These are phyloP conservation scores for Vireo griseus DNA, from an alignment of 2,797 vertebrate genomes.

Conservation along the genomic window DNA sequence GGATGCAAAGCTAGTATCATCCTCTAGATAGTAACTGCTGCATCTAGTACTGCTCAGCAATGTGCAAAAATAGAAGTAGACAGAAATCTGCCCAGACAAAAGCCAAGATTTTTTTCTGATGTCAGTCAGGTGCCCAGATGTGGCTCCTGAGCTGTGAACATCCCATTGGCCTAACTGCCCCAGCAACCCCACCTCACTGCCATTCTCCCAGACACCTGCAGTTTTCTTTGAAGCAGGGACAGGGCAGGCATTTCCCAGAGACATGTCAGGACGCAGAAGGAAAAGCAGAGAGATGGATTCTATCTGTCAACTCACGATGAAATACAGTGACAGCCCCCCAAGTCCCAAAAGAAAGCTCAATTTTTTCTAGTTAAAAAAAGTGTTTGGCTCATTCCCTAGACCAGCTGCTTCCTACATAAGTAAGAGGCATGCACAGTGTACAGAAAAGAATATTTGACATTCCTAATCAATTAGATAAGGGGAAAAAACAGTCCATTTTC, in stretches of 20 bases:
- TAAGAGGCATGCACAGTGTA: slow-evolving; percentile 35
- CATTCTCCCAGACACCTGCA: slow-evolving; percentile 36
- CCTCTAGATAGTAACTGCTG: slow-evolving; percentile 10
- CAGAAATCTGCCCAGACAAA: slow-evolving; percentile 16
- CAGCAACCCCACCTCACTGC: neutral
- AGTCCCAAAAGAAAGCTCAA: slow-evolving; percentile 5
- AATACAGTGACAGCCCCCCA: neutral
- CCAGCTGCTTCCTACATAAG: slow-evolving; percentile 67
- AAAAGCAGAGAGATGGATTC: slow-evolving; percentile 11
- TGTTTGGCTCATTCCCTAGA: slow-evolving; percentile 31
- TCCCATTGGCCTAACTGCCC: neutral
- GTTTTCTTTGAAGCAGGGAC: slow-evolving; percentile 19
- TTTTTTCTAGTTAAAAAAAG: slow-evolving; percentile 34
- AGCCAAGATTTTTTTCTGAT: neutral
- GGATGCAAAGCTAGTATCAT: neutral
- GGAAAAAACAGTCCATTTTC: slow-evolving; percentile 44
- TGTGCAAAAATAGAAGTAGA: slow-evolving; percentile 31
- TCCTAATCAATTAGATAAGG: slow-evolving; percentile 66
- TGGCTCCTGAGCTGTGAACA: neutral
- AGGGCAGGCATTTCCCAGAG: neutral
- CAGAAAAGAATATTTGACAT: slow-evolving; percentile 64
- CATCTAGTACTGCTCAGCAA: slow-evolving; percentile 39
- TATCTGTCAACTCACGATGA: slow-evolving; percentile 22
- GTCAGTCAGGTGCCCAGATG: neutral
- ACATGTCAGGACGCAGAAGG: slow-evolving; percentile 16